Evolutionary conservation across 2,113 vertebrate genomes (phyloP).

Genomic region (Gopherus evgoodei): DNA sequence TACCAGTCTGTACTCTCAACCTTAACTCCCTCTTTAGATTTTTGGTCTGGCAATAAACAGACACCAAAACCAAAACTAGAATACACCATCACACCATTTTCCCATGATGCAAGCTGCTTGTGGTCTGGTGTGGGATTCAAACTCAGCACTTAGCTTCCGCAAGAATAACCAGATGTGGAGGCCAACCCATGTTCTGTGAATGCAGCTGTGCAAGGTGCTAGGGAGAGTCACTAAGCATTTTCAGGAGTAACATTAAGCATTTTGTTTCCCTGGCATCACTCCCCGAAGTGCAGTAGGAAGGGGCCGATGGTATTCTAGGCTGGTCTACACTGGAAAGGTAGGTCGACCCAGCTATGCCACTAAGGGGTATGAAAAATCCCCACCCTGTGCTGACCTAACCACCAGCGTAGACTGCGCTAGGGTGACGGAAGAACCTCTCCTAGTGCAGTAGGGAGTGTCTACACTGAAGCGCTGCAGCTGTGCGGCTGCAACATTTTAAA

Average conservation of each 20-base stretch:
- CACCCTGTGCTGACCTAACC: background rate
- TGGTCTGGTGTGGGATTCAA: background rate
- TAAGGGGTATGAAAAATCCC: background rate
- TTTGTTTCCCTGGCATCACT: background rate
- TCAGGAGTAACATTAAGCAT: background rate
- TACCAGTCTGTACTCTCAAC: background rate
- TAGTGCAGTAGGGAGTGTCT: too few relatives aligned
- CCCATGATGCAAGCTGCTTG: background rate
- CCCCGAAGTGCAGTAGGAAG: background rate
- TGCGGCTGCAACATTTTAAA: background rate
- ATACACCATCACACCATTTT: background rate
- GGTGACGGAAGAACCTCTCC: background rate
- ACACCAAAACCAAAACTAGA: background rate
- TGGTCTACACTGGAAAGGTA: background rate
- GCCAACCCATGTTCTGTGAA: background rate
- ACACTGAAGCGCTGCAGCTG: background rate
- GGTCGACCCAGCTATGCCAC: background rate
- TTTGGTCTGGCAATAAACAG: slow-evolving; percentile 24
- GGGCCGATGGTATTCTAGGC: background rate
- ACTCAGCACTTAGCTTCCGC: background rate
- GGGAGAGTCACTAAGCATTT: background rate
- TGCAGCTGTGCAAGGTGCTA: slow-evolving; percentile 17
- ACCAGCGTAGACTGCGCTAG: background rate
- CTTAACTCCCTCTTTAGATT: background rate
- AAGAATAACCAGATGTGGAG: background rate